These are phyloP conservation scores for Spatulosminthurus flaviceps DNA, from an alignment of 2,888 invertebrate species.

Conservation along the genomic window DNA sequence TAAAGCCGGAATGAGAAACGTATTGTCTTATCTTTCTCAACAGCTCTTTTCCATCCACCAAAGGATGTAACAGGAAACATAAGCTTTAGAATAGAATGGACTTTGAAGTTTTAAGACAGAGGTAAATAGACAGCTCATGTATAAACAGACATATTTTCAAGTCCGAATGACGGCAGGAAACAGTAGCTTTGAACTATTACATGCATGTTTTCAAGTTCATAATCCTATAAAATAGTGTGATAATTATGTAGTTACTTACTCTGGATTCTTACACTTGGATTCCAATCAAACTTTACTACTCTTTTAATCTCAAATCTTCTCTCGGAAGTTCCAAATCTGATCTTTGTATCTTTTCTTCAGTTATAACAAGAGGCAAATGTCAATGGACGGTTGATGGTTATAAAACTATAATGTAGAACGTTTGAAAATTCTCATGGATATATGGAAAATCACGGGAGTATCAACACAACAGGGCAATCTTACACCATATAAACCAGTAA, in stretches of 20 bases:
- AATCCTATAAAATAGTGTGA: neutral
- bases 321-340: neutral
- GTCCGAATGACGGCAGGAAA: neutral
- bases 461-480: no score
- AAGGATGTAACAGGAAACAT: slow-evolving; percentile 14
- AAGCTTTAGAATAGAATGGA: neutral
- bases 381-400: neutral
- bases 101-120: neutral
- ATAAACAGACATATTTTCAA: slow-evolving; percentile 3
- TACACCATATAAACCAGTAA: no score
- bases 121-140: neutral
- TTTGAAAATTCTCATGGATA: no score
- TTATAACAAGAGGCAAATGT: neutral
- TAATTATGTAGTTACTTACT: neutral
- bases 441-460: no score
- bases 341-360: neutral
- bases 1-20: neutral
- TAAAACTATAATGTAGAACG: no score
- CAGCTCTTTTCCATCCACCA: neutral
- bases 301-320: neutral
- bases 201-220: neutral
- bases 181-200: neutral
- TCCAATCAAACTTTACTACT: slow-evolving; percentile 11
- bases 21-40: neutral
- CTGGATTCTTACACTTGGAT: neutral